Conservation (phyloP, 2,888 invertebrate species). For the Harpagoxenus sublaevis region DNA sequence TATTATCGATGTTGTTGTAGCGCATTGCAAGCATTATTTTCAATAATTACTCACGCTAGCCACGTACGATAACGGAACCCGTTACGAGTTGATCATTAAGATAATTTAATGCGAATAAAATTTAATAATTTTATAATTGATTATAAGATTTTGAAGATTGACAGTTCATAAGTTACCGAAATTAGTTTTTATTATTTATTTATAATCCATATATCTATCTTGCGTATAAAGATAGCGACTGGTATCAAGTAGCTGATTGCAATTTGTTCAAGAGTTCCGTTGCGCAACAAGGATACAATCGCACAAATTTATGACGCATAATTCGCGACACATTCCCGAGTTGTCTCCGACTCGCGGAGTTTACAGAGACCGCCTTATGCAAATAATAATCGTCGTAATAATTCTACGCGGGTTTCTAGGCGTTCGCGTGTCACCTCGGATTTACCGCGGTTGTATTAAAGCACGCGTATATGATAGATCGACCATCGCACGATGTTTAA, state of each 20-base stretch:
- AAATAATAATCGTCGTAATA: slow-evolving; percentile 55
- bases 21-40: not conserved
- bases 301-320: slow-evolving; percentile 49
- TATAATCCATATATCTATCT: not conserved
- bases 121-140: not conserved
- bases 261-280: slow-evolving; percentile 11
- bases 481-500: not conserved
- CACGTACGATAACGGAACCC: not conserved
- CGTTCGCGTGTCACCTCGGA: slow-evolving; percentile 26
- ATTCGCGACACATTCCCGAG: slow-evolving; percentile 27
- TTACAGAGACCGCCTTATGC: slow-evolving; percentile 37
- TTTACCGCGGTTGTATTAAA: slow-evolving; percentile 22
- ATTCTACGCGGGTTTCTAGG: slow-evolving; percentile 43
- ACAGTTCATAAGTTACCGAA: not conserved
- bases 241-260: not conserved
- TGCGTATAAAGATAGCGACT: not conserved
- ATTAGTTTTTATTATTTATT: not conserved
- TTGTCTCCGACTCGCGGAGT: slow-evolving; percentile 10
- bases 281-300: slow-evolving; percentile 57
- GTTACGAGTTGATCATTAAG: not conserved
- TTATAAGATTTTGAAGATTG: not conserved
- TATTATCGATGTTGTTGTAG: not conserved
- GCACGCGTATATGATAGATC: slow-evolving; percentile 27
- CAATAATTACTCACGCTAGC: not conserved
- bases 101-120: not conserved